phyloP scores from a whole-genome alignment of 2,888 invertebrate species.

The Drosophila mimica region DNA sequence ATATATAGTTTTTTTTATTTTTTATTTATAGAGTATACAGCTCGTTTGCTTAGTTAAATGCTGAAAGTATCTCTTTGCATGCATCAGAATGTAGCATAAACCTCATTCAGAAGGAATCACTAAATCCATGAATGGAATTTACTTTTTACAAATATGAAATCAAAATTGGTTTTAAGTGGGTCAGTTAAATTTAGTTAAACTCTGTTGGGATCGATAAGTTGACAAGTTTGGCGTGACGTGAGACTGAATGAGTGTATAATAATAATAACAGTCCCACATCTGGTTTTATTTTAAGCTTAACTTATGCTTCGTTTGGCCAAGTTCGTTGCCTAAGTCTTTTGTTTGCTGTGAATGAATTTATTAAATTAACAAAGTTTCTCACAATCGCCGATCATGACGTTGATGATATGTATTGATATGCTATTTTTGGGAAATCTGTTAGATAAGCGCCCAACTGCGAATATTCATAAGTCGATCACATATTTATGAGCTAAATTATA shows the following conservation, averaged over 20 bases:
- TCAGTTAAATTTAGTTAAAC: slow-evolving; percentile 32
- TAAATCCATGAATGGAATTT: neutral
- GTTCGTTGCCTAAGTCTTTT: slow-evolving; percentile 80
- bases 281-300: slow-evolving; percentile 32
- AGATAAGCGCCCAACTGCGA: slow-evolving; percentile 31
- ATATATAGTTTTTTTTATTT: neutral
- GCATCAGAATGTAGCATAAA: neutral
- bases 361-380: slow-evolving; percentile 51
- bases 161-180: slow-evolving; percentile 18
- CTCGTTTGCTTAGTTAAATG: no score
- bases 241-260: slow-evolving; percentile 22
- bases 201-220: slow-evolving; percentile 30
- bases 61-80: neutral
- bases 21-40: neutral
- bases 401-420: slow-evolving; percentile 21
- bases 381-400: slow-evolving; percentile 31
- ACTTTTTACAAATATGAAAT: neutral
- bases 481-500: slow-evolving; percentile 25
- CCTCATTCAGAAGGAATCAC: neutral
- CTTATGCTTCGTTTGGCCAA: slow-evolving; percentile 37
- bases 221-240: slow-evolving; percentile 22
- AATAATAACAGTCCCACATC: slow-evolving; percentile 22
- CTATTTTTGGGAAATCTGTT: slow-evolving; percentile 36
- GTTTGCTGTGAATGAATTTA: slow-evolving; percentile 65
- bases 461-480: slow-evolving; percentile 15